Evolutionary conservation across 2,888 invertebrate genomes (phyloP).

Genomic region (Drosophila acutilabella): DNA sequence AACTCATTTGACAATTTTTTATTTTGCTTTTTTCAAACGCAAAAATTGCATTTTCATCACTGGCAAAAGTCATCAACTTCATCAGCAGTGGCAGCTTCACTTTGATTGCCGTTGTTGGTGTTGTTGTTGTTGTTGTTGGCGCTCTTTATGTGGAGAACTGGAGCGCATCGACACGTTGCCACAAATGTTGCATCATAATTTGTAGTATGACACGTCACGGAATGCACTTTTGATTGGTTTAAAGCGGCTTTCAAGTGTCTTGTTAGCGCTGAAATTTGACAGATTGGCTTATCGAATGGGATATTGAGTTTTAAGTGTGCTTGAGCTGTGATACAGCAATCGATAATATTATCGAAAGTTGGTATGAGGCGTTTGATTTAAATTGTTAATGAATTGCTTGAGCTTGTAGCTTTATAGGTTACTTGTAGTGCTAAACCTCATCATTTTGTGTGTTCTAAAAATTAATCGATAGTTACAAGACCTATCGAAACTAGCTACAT

Average conservation of each 20-base stretch:
- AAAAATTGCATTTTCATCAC: slow-evolving; percentile 55
- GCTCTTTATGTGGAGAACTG: slow-evolving; percentile 54
- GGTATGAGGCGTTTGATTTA: too few species aligned
- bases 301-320: too few species aligned
- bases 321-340: too few species aligned
- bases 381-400: too few species aligned
- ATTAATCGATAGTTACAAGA: too few species aligned
- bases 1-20: slow-evolving; percentile 69
- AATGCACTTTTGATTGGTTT: slow-evolving; percentile 8
- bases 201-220: slow-evolving; percentile 9
- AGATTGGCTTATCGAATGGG: too few species aligned
- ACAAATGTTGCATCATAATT: slow-evolving; percentile 67
- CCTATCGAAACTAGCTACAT: too few species aligned
- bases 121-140: slow-evolving; percentile 30
- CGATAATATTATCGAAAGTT: slow-evolving; percentile 1
- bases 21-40: slow-evolving; percentile 40
- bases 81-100: slow-evolving; percentile 31
- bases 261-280: neutral
- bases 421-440: too few species aligned
- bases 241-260: neutral
- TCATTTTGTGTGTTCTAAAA: too few species aligned
- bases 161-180: slow-evolving; percentile 67
- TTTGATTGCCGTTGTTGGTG: slow-evolving; percentile 11
- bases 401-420: too few species aligned
- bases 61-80: slow-evolving; percentile 22